These are phyloP conservation scores for Arctocebus calabarensis DNA, from an alignment of 2,797 vertebrate genomes.

Conservation along the genomic window DNA sequence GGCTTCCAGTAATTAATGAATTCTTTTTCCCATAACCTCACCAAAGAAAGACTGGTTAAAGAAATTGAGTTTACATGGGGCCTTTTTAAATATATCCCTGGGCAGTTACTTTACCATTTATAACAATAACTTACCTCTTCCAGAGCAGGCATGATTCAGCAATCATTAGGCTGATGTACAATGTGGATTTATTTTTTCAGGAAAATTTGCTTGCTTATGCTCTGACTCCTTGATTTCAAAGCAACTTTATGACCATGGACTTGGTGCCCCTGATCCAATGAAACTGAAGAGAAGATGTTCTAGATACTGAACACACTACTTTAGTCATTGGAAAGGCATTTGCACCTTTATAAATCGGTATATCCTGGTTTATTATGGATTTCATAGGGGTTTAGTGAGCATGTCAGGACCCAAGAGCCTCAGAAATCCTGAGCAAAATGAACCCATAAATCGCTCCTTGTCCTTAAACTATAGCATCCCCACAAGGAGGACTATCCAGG, in stretches of 20 bases:
- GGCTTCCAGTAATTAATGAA: not conserved
- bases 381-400: not conserved
- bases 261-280: not conserved
- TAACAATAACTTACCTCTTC: not conserved
- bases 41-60: not conserved
- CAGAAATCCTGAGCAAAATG: not conserved
- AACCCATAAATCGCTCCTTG: constrained; percentile 13
- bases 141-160: not conserved
- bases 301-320: not conserved
- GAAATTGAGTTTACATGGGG: not conserved
- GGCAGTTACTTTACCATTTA: not conserved
- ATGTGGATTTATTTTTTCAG: not conserved
- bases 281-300: not conserved
- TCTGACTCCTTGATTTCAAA: constrained; percentile 21
- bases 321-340: not conserved
- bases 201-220: not conserved
- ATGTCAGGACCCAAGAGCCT: not conserved
- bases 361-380: not conserved
- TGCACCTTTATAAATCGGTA: not conserved
- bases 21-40: not conserved
- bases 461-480: not conserved
- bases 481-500: not conserved
- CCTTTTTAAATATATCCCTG: not conserved
- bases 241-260: not conserved
- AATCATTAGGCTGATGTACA: not conserved